Base-by-base conservation (phyloP, 2,888 invertebrate species). In the Melanargia galathea region DNA sequence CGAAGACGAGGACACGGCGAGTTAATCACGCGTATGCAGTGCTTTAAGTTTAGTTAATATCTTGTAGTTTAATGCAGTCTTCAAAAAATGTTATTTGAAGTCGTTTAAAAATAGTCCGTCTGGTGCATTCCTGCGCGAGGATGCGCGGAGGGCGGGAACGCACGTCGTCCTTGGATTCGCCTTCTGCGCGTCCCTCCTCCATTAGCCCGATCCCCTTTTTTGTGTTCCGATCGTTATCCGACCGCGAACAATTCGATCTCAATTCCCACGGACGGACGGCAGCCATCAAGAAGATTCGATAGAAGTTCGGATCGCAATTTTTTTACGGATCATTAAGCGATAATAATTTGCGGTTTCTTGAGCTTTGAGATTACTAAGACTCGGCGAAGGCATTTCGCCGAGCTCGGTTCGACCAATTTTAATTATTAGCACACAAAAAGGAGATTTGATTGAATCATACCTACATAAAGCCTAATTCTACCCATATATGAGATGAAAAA, bases 121-220 rank as follows among this genome's bases (percentile, higher is more conserved):
- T 76, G 82, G 78, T 81, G 82, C 85, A 86, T 87, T 85, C 85
- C 83, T 61, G 60, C 64, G 58, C 64, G 65, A 66, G 70, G 40
- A 59, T 56, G 52, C 60, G 66, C 60, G 64, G 73, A 65, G 60
- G 67, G 70, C 67, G 61, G 66, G 43, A 43, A 30, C 49, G 74
- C 76, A 78, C 75, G 76, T 74, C 82, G 87, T 83, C 87, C 88
- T 87, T 86, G 84, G 78, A 75, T 71, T 76, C 75, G 80, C 80
- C 81, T 82, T 74, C 76, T 69, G 76, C 79, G 78, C 77, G 77
- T 79, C 79, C 77, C 76, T 79, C 80, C 78, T 82, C 84, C 78
- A 85, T 87, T 86, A 87, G 82, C 81, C 83, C 79, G 81, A 80
- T 82, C 87, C 88, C 86, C 33, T 89, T 91, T 91, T 90, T 90